Evolutionary conservation across 2,113 vertebrate species (phyloP).

Genomic region (Oreochromis aureus): DNA sequence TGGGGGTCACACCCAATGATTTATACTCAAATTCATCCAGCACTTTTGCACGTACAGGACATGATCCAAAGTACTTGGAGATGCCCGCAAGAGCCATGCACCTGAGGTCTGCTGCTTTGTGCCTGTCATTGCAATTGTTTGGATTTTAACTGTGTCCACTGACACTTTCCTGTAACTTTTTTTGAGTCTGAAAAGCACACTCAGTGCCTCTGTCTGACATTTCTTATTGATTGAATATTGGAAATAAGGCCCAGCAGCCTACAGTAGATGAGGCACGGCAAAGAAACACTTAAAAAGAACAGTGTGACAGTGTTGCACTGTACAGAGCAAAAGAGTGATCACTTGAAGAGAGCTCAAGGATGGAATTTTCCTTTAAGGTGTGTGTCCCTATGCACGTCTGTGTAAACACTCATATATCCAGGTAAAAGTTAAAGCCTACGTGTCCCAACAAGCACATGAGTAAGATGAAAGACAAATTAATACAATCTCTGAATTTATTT

Average conservation of each 20-base stretch:
- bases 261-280: neutral
- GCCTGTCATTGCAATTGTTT: neutral
- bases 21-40: neutral
- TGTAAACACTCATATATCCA: neutral
- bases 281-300: neutral
- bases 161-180: neutral
- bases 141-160: neutral
- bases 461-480: slow-evolving; percentile 17
- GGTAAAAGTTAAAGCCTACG: neutral
- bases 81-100: neutral
- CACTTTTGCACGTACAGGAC: neutral
- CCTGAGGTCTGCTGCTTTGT: neutral
- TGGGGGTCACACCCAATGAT: neutral
- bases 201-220: neutral
- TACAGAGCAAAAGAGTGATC: neutral
- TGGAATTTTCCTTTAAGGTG: slow-evolving; percentile 27
- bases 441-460: slow-evolving; percentile 5
- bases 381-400: neutral
- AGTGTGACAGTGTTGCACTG: neutral
- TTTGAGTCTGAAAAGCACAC: neutral
- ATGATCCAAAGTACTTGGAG: neutral
- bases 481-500: slow-evolving; percentile 9
- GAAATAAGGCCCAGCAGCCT: neutral
- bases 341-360: neutral
- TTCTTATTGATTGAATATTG: neutral